These are phyloP conservation scores for Phrynocephalus guinanensis DNA, from an alignment of 2,797 vertebrate species.

Conservation along the genomic window DNA sequence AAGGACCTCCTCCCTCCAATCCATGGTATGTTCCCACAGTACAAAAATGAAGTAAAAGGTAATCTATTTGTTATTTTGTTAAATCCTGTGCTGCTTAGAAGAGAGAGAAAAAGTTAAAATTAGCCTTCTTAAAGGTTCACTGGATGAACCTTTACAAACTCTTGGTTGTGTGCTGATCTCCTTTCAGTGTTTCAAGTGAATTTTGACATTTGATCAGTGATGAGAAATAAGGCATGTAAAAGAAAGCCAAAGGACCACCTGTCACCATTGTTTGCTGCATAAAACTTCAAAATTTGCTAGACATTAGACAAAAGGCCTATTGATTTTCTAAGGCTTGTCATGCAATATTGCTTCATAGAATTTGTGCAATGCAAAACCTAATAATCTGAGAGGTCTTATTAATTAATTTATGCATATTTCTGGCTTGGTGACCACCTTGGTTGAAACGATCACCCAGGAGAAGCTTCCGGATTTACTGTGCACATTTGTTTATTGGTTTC, in stretches of 20 bases:
- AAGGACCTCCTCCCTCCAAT: neutral
- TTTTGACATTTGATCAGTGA: neutral
- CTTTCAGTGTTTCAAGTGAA: neutral
- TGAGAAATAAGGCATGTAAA: slow-evolving; percentile 1
- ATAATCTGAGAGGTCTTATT: neutral
- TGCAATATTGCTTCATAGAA: neutral
- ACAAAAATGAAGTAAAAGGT: slow-evolving; percentile 1
- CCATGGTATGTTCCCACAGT: neutral
- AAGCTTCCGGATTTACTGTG: neutral
- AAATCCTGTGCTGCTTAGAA: neutral
- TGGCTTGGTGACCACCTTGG: neutral
- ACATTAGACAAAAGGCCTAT: neutral
- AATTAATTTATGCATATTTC: neutral
- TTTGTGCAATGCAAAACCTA: neutral
- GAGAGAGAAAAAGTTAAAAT: neutral
- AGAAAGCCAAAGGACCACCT: slow-evolving; percentile 11
- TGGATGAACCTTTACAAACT: neutral
- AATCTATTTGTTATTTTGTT: neutral
- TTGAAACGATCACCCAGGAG: neutral
- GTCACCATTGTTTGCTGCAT: slow-evolving; percentile 8
- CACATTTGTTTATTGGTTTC: neutral
- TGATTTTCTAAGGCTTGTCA: neutral
- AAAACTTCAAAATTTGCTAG: neutral
- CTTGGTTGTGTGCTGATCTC: neutral
- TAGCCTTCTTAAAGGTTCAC: slow-evolving; percentile 1